Evolutionary conservation across 2,113 vertebrate genomes (phyloP), one percentile per base, ranked within the genome.

Genomic region (Esox niger): DNA sequence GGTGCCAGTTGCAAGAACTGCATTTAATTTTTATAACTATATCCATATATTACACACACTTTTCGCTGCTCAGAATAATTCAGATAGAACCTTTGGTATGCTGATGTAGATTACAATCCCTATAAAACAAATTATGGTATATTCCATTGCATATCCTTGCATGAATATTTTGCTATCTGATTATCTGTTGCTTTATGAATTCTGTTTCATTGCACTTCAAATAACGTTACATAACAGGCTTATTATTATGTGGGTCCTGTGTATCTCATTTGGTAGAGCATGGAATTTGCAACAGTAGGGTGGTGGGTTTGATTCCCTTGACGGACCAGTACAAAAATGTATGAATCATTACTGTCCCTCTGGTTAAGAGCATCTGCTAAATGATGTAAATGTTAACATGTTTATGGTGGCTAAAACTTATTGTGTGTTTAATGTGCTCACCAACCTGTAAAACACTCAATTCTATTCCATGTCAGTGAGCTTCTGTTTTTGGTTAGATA

Each of bases 381-480:
- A n/a, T n/a, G n/a, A n/a, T n/a, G n/a, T n/a, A n/a, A n/a, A n/a
- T n/a, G n/a, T 78, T 65, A 75, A 81, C 65, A 69, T 70, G 56
- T 81, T 73, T 71, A 55, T 68, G 69, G 62, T 64, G 31, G 69
- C 70, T 62, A 74, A 59, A 77, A 79, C 47, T 73, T 73, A n/a
- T 2, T n/a, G 26, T 68, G 78, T 77, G 43, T 29, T 78, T 69
- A 80, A 82, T 85, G 83, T 88, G 87, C 85, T 87, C 89, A 78
- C 81, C 80, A 84, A 86, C 76, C 79, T 82, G 76, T 83, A 78
- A 71, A 80, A 32, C 15, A 23, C 46, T 66, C 29, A 33, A 23
- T 55, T 55, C 25, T 8, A 59, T 59, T 29, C 20, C 27, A 31
- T 20, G 15, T 59, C 31, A 32, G 57, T 27, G 57, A 59, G 57